Base-by-base conservation (phyloP, 2,888 invertebrate genomes). In the Sinodicranocentrus sp. region DNA sequence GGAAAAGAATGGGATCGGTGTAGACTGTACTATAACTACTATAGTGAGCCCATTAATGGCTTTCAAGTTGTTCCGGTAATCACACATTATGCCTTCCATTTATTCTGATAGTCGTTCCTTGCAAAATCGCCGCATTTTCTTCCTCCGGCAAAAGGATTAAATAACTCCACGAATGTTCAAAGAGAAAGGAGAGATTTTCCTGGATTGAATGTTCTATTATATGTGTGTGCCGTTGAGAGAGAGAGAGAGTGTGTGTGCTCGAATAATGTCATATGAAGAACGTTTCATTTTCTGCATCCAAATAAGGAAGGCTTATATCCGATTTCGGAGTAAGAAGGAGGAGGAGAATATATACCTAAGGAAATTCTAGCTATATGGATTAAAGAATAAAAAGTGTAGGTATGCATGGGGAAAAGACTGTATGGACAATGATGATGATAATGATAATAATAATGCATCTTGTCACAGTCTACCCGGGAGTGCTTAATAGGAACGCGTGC, bases 11-110 rank as follows among this genome's bases (percentile, higher is more conserved):
- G n/a, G n/a, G n/a, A n/a, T n/a, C n/a, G n/a, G n/a, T n/a, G n/a
- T n/a, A n/a, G n/a, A n/a, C n/a, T n/a, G n/a, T n/a, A n/a, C n/a
- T 39, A 39, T 6, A 39, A 39, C 6, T 52, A 17, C 52, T 52
- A 63, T 61, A 44, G 44, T 43, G 43, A 26, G 70, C 61, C 78
- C 78, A 78, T 70, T 78, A 78, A 78, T 78, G 78, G 78, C 78
- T 78, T 77, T 78, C 78, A 78, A 78, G 78, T 78, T 78, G 78
- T 78, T 78, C 78, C 78, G 68, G 78, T 78, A 78, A 78, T 78
- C 78, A 78, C 78, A 78, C 70, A 78, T 78, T 78, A 78, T 78
- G 78, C 78, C 78, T 78, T 78, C 78, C 78, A 78, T 78, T 78
- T 78, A 78, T 78, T 78, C 78, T 78, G 78, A 78, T 78, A 78